Evolutionary conservation across 53 echinoderm and acorn worm species (phyloP).

Genomic region (Apostichopus leukothele): DNA sequence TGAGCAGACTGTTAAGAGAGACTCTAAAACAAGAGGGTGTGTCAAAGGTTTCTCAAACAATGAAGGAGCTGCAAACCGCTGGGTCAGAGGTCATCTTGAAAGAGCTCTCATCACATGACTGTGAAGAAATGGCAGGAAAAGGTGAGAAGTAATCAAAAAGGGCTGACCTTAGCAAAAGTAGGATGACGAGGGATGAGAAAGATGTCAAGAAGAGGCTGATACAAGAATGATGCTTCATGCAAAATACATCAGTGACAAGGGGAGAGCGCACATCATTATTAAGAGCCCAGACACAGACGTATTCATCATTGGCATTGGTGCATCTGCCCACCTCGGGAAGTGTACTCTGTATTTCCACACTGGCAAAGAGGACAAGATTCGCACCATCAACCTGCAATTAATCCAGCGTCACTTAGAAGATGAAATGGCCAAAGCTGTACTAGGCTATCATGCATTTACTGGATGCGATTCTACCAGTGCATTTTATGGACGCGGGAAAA

Average conservation of each 20-base stretch:
- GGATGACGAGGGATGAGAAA: conserved; percentile 46
- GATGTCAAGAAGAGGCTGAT: conserved; percentile 58
- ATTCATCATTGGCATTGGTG: conserved; percentile 59
- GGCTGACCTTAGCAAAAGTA: conserved; percentile 23
- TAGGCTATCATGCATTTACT: conserved; percentile 41
- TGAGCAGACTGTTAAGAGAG: conserved; percentile 61
- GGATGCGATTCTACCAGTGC: conserved; percentile 52
- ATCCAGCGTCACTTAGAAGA: conserved; percentile 26
- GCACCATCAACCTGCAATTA: conserved; percentile 37
- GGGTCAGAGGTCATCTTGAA: conserved; percentile 59
- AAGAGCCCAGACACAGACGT: conserved; percentile 70
- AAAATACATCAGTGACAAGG: not conserved
- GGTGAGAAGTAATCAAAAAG: not conserved
- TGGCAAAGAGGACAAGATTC: conserved; percentile 51
- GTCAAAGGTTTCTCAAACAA: conserved; percentile 54
- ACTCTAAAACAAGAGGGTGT: conserved; percentile 63
- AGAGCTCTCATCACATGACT: conserved; percentile 57
- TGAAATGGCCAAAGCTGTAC: not conserved
- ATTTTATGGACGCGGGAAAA: conserved; percentile 57
- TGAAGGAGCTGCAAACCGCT: conserved; percentile 53
- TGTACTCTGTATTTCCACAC: conserved; percentile 52
- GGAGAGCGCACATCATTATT: conserved; percentile 25
- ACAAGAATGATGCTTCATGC: conserved; percentile 59
- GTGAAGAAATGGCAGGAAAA: conserved; percentile 73
- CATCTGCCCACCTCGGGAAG: conserved; percentile 9